Evolutionary conservation across 2,888 invertebrate species (phyloP), one percentile per base, ranked within the genome.

Genomic region (Thelaira solivaga): DNA sequence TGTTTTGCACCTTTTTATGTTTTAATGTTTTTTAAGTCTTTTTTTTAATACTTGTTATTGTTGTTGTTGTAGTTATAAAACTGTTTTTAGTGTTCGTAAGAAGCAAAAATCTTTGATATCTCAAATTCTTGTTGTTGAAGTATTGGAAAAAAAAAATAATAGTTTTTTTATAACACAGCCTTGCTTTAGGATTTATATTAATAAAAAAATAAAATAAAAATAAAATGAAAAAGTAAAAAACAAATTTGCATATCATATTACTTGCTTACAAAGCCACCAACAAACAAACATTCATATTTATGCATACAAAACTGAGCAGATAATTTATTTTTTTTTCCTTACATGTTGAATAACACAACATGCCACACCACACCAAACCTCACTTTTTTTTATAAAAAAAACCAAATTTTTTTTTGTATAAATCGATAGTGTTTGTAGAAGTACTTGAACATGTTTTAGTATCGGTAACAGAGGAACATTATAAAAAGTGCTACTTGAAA

Each of bases 371-470:
- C n/a, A n/a, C n/a, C n/a, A n/a, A n/a, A n/a, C n/a, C n/a, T n/a
- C n/a, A n/a, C n/a, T n/a, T n/a, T n/a, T n/a, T 5, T 47, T 47
- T 41, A 16, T 41, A 16, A 13, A 7, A 41, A 5, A 26, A 5
- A 5, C 26, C 6, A n/a, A n/a, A n/a, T 26, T 26, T 26, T 45
- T 39, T 39, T 67, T 43, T 51, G 36, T 43, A 45, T 51, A 18
- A 45, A 61, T 61, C 36, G 39, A 68, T 68, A 68, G 67, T 75
- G 74, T 68, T 75, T 68, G 67, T 18, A 53, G 6, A 61, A 78
- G 74, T 74, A 65, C 74, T 74, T 55, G 71, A 71, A 78, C 78
- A 69, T 78, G 78, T 61, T 78, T 59, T 74, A 75, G 78, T 78
- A 75, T 65, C 78, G 53, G 61, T 71, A 78, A 62, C 55, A 24